These are phyloP conservation scores for Diadophis punctatus DNA, from an alignment of 2,113 vertebrate species.

Conservation along the genomic window DNA sequence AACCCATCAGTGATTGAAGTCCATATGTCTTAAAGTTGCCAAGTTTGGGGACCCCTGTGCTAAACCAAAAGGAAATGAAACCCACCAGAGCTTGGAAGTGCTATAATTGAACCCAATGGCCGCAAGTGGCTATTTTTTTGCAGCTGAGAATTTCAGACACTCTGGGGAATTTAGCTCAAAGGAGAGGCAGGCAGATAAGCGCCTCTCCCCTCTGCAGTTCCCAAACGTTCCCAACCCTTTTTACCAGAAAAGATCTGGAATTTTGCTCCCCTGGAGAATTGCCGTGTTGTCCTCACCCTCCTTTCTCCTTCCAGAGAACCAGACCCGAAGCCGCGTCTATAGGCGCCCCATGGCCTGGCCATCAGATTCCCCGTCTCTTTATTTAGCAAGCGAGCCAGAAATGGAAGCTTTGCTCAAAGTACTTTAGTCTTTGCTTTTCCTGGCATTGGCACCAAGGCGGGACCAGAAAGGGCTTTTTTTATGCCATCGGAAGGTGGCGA, in stretches of 20 bases:
- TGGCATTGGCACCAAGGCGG: background rate
- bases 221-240: background rate
- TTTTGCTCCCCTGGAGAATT: background rate
- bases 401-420: background rate
- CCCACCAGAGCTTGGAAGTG: background rate
- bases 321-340: background rate
- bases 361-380: background rate
- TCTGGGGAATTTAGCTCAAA: background rate
- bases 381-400: fast-evolving
- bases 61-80: background rate
- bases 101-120: background rate
- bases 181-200: background rate
- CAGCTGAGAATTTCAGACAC: background rate
- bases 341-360: background rate
- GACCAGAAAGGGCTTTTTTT: fast-evolving
- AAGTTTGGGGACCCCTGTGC: background rate
- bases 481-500: background rate
- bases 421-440: background rate
- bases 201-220: background rate
- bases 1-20: no score
- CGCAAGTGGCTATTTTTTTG: background rate
- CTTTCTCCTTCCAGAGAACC: background rate
- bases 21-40: background rate
- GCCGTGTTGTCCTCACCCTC: background rate
- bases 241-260: background rate